Evolutionary conservation across 2,797 vertebrate species (phyloP).

Genomic region (Meriones psammophilus): DNA sequence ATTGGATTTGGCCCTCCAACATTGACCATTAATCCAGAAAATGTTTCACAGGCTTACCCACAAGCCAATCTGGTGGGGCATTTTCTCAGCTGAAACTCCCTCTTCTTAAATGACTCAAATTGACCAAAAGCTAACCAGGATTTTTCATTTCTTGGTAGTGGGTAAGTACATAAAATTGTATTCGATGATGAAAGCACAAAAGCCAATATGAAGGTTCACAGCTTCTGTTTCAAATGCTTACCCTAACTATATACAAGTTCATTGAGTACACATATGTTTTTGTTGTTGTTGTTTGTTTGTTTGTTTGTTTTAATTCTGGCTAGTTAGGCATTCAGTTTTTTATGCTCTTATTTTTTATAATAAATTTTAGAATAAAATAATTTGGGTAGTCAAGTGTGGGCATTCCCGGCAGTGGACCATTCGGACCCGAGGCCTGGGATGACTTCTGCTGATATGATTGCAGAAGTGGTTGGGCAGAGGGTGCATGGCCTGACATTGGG

Average conservation of each 20-base stretch:
- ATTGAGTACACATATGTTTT: not conserved
- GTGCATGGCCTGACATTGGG: too few relatives aligned
- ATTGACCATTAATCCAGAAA: not conserved
- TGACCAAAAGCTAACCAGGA: not conserved
- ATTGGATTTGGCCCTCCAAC: not conserved
- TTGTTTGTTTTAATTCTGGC: not conserved
- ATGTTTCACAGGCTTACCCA: not conserved
- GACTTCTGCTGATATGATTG: too few relatives aligned
- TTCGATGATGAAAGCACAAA: not conserved
- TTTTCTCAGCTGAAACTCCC: not conserved
- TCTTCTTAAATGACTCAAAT: not conserved
- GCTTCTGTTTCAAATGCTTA: not conserved
- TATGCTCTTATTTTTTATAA: too few relatives aligned
- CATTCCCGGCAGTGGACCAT: too few relatives aligned
- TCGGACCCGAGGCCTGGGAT: too few relatives aligned
- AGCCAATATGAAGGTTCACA: not conserved
- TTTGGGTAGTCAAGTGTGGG: too few relatives aligned
- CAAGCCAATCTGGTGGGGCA: not conserved
- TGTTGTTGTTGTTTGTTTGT: not conserved
- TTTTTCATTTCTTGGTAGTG: not conserved
- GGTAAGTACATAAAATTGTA: not conserved
- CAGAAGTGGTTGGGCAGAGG: too few relatives aligned
- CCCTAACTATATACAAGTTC: not conserved
- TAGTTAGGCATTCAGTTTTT: not conserved
- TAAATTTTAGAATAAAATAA: not conserved